Evolutionary conservation across 2,797 vertebrate genomes (phyloP).

Genomic region (Falco peregrinus): DNA sequence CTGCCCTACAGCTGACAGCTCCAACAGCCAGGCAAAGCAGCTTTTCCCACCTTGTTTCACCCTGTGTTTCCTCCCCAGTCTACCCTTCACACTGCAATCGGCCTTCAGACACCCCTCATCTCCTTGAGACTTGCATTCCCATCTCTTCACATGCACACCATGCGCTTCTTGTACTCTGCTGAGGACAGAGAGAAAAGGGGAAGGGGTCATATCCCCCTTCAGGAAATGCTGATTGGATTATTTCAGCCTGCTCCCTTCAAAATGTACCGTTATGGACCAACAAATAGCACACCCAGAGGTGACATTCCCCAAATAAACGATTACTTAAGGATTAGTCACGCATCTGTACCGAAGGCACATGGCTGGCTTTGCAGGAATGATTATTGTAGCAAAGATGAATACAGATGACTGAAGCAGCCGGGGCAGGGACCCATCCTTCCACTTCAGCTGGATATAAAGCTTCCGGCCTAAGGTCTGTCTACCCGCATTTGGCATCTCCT

Average conservation of each 20-base stretch:
- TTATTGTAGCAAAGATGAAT: conserved; percentile 20
- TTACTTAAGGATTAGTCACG: conserved; percentile 64
- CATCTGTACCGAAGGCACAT: background rate
- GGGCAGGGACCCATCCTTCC: background rate
- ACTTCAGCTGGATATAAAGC: background rate
- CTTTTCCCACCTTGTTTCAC: background rate
- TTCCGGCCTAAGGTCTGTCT: background rate
- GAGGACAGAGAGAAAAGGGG: background rate
- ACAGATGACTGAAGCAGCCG: background rate
- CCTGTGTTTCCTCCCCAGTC: background rate
- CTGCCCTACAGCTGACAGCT: background rate
- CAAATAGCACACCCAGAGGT: conserved; percentile 35
- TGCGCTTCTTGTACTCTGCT: background rate
- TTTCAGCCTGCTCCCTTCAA: conserved; percentile 8
- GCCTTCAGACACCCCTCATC: background rate
- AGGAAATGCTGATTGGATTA: conserved; percentile 24
- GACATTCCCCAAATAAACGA: conserved; percentile 55
- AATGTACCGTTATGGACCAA: background rate
- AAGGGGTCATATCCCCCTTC: background rate
- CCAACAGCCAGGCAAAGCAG: background rate
- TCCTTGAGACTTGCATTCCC: background rate
- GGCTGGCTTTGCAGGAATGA: conserved; percentile 47
- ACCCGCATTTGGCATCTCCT: background rate
- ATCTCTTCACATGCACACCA: background rate
- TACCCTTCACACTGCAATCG: background rate